Conservation (phyloP, 1,140 invertebrate genomes). For the Babylonia areolata region DNA sequence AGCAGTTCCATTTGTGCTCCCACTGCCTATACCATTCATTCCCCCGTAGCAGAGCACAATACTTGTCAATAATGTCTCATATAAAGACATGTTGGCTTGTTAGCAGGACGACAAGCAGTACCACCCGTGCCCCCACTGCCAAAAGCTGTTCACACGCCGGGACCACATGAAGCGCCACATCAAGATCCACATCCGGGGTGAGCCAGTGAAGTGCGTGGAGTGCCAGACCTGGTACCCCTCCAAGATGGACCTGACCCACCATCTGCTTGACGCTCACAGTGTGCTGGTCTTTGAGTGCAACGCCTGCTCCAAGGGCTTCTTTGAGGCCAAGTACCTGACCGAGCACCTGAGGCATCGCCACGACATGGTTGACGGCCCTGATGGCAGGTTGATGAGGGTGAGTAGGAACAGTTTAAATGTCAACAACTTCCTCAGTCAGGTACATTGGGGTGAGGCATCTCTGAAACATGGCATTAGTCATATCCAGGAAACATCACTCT, state of each 20-base stretch:
- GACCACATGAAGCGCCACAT: conserved; percentile 29
- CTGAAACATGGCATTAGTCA: no score
- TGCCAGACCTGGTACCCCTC: conserved; percentile 11
- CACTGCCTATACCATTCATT: no score
- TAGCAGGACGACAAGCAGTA: not conserved
- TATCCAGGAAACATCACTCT: no score
- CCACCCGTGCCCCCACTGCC: conserved; percentile 9
- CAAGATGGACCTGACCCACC: not conserved
- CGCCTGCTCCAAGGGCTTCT: not conserved
- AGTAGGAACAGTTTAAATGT: no score
- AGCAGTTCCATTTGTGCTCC: not conserved
- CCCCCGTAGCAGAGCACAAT: no score
- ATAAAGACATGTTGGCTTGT: no score
- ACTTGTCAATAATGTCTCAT: no score
- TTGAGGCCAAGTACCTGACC: conserved; percentile 6
- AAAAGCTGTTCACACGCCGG: not conserved
- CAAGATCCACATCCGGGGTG: not conserved
- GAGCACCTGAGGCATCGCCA: conserved; percentile 6
- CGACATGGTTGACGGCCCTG: not conserved
- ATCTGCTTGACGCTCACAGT: not conserved
- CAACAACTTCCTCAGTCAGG: no score
- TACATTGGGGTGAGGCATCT: no score
- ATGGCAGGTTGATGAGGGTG: not conserved
- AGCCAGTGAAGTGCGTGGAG: conserved; percentile 17
- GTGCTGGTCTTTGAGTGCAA: conserved; percentile 16